Conservation (phyloP, 2,797 vertebrate genomes). For the Pseudomugil tenellus region DNA sequence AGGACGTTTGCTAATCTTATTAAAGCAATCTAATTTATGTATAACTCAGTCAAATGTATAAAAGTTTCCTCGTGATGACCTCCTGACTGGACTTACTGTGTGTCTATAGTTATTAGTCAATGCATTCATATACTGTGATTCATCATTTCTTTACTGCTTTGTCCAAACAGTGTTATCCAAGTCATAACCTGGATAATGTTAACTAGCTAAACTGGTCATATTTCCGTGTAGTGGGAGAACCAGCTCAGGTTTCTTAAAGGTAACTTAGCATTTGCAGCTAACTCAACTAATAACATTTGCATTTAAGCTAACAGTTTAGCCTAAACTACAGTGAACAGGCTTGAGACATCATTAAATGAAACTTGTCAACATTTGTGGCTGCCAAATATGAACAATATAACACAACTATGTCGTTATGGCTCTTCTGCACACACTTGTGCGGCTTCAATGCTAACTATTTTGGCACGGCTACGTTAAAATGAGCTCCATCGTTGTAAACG, state of each 20-base stretch:
- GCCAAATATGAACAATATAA: background rate
- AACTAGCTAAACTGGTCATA: background rate
- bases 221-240: background rate
- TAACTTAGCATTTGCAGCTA: background rate
- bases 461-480: background rate
- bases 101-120: background rate
- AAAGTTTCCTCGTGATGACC: constrained; percentile 8
- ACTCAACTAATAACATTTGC: background rate
- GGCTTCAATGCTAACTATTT: background rate
- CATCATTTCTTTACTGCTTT: background rate
- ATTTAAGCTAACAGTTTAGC: background rate
- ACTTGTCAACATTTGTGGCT: background rate
- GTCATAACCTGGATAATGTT: background rate
- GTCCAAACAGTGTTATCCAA: background rate
- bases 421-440: background rate
- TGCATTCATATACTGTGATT: background rate
- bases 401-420: background rate
- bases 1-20: constrained; percentile 16
- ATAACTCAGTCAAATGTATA: background rate
- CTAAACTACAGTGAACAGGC: background rate
- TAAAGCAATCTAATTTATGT: constrained; percentile 27
- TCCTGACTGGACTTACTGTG: background rate
- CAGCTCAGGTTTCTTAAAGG: background rate
- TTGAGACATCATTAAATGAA: background rate
- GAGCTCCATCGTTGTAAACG: background rate